Conservation (phyloP, 2,888 invertebrate genomes). For the Pteria penguin region DNA sequence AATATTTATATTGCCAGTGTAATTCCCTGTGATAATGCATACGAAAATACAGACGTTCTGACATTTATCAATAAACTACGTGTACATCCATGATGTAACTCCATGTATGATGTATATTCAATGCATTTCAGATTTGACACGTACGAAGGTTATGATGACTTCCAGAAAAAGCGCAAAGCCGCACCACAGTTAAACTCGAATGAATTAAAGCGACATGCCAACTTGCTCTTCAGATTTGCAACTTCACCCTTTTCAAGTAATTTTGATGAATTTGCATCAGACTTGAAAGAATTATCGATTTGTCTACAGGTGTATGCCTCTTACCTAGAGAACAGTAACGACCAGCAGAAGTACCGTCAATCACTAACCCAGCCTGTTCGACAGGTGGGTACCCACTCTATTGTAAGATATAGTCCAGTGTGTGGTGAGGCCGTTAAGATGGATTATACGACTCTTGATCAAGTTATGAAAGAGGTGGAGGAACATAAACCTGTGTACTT, state of each 20-base stretch:
- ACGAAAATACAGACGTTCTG: too few species aligned
- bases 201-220: slow-evolving; percentile 11
- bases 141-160: slow-evolving; percentile 17
- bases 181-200: slow-evolving; percentile 13
- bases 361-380: background rate
- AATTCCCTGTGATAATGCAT: too few species aligned
- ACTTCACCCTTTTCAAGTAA: background rate
- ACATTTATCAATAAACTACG: too few species aligned
- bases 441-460: slow-evolving; percentile 30
- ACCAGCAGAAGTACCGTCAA: background rate
- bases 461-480: slow-evolving; percentile 27
- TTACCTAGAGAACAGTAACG: background rate
- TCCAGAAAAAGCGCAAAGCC: slow-evolving; percentile 16
- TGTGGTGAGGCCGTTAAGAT: slow-evolving; percentile 5
- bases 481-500: slow-evolving; percentile 6
- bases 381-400: background rate
- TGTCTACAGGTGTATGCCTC: background rate
- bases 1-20: too few species aligned
- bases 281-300: background rate
- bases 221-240: background rate
- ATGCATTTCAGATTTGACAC: slow-evolving; percentile 21
- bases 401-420: background rate
- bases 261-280: background rate
- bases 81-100: background rate
- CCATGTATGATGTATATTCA: slow-evolving; percentile 9